Evolutionary conservation across 2,888 invertebrate genomes (phyloP), one percentile per base, ranked within the genome.

Genomic region (Rhagophthalmus giganteus): DNA sequence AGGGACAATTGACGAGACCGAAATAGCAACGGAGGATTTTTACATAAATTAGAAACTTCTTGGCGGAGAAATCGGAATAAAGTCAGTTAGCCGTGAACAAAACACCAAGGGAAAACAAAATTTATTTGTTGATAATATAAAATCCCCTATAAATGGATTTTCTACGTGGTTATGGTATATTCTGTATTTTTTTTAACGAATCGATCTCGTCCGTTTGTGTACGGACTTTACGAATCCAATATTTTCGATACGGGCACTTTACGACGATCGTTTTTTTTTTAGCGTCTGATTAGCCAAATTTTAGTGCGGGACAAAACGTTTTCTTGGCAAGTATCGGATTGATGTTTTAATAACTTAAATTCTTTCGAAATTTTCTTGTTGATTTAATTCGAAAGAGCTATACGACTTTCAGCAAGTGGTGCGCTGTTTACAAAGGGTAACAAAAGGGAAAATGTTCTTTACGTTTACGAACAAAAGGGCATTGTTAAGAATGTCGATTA

Each of bases 401-500:
- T 33, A 41, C n/a, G n/a, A 37, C 50, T 38, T 16, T n/a, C 27
- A 44, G 44, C 33, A 44, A 44, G 37, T 44, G 42, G 38, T 27
- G 33, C 27, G 20, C 42, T 46, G 46, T 44, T 44, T 50, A 44
- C 38, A 44, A 50, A 50, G 27, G 33, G 27, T 25, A 35, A 46
- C 49, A 45, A 51, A 44, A 33, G 50, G 40, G 31, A 20, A 46
- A 51, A 51, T 46, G 45, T 39, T 51, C 51, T 51, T 40, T 46
- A 51, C 45, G 51, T 51, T 35, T 39, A 39, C 39, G 34, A 46
- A 51, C 45, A 45, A 51, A 32, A 31, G 39, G 27, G 39, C 24
- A 46, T 51, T 51, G 45, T 46, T 45, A 46, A 46, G 46, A 35
- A 46, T 35, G 45, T 46, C 46, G 51, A 51, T 51, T 51, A 51